phyloP scores from a whole-genome alignment of 53 echinoderm and acorn worm species.

The Zoroaster sp. region DNA sequence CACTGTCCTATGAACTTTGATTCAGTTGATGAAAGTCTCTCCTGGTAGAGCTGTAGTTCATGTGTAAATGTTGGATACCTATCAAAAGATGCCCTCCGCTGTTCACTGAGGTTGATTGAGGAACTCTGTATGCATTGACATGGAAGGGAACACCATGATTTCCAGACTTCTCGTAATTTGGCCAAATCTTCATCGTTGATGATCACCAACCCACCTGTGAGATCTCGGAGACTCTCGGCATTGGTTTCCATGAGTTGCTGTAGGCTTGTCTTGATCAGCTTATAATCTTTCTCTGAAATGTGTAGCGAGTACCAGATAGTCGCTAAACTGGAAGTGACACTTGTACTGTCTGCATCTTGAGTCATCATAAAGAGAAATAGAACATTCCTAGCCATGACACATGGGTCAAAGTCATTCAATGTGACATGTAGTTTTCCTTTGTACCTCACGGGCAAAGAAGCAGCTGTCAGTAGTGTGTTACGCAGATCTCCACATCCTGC shows the following conservation, averaged over 20 bases:
- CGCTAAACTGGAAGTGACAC: conserved; percentile 14
- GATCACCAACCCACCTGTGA: neutral
- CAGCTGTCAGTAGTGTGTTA: conserved; percentile 36
- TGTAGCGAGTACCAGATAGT: conserved; percentile 50
- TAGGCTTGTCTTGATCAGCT: conserved; percentile 2
- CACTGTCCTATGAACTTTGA: neutral
- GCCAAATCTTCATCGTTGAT: conserved; percentile 15
- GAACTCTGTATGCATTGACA: conserved; percentile 16
- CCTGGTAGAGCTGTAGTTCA: neutral
- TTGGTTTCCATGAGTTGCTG: neutral
- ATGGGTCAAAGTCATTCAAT: conserved; percentile 46
- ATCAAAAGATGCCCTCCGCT: neutral
- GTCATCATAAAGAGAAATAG: conserved; percentile 50
- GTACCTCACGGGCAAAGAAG: conserved; percentile 34
- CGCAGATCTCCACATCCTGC: conserved; percentile 45
- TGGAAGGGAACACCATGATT: conserved; percentile 17
- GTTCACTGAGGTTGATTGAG: conserved; percentile 21
- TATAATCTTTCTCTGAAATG: conserved; percentile 27
- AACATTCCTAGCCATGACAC: conserved; percentile 54
- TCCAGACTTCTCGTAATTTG: conserved; percentile 42
- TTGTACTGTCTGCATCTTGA: neutral
- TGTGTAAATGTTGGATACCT: neutral
- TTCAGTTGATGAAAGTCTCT: neutral
- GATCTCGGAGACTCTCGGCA: neutral
- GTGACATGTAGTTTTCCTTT: conserved; percentile 27